Percentiles rank a stretch among this genome's conserved stretches.
Conservation (phyloP, 2,797 vertebrate species). For the Melanotaenia trifasciata region DNA sequence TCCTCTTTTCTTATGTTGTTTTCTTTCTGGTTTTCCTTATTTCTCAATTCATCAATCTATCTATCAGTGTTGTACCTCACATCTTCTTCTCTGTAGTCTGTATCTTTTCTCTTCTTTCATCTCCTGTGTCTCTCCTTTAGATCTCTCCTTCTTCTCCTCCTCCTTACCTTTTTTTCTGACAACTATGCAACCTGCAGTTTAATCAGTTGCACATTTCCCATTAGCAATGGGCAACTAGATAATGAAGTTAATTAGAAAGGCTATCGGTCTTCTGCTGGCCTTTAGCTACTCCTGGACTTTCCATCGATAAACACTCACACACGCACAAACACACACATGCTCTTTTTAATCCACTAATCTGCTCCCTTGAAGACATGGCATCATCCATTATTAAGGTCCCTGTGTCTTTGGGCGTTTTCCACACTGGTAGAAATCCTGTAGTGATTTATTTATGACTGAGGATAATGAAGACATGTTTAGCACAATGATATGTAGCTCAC, state of each 20-base stretch:
- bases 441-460: constrained; percentile 58
- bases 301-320: constrained; percentile 36
- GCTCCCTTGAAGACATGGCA: constrained; percentile 27
- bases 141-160: too few relatives aligned
- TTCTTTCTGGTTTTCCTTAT: neutral
- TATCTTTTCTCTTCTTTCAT: neutral
- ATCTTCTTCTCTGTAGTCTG: neutral
- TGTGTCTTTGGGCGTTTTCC: constrained; percentile 36
- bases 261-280: constrained; percentile 56
- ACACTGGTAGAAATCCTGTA: constrained; percentile 21
- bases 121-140: neutral
- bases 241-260: constrained; percentile 65
- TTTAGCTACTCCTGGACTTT: constrained; percentile 50
- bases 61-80: neutral
- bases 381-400: constrained; percentile 55
- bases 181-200: constrained; percentile 20
- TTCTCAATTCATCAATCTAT: neutral
- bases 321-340: constrained; percentile 11
- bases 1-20: neutral
- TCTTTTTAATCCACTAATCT: constrained; percentile 48
- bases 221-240: constrained; percentile 57
- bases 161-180: constrained; percentile 11
- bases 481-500: constrained; percentile 23
- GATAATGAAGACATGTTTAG: constrained; percentile 49
- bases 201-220: constrained; percentile 44